These are phyloP conservation scores for Phortica variegata DNA, from an alignment of 1,140 invertebrate genomes.

Conservation along the genomic window DNA sequence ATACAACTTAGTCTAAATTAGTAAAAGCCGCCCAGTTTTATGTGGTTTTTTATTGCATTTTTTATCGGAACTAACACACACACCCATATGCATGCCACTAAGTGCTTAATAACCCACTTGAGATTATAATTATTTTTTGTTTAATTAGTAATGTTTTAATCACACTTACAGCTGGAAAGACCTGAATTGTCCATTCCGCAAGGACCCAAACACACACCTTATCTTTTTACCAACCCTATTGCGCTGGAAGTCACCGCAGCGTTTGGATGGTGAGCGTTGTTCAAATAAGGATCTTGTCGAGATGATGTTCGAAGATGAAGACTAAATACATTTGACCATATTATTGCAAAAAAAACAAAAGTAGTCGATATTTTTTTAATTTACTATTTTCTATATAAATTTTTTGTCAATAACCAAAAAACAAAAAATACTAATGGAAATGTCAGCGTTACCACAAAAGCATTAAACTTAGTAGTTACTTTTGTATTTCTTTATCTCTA, in stretches of 20 bases:
- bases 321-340: constrained; percentile 32
- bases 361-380: not conserved
- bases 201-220: constrained; percentile 65
- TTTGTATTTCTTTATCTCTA: constrained; percentile 99
- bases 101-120: too few relatives aligned
- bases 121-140: too few relatives aligned
- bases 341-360: not conserved
- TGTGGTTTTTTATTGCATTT: too few relatives aligned
- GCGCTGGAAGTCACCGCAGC: constrained; percentile 71
- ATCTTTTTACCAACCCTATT: constrained; percentile 73
- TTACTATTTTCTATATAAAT: not conserved
- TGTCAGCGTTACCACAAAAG: too few relatives aligned
- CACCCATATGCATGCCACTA: too few relatives aligned
- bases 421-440: constrained; percentile 17
- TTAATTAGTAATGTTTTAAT: too few relatives aligned
- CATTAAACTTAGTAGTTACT: constrained; percentile 77
- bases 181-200: constrained; percentile 71
- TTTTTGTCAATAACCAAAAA: constrained; percentile 1
- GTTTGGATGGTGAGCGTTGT: constrained; percentile 70
- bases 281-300: constrained; percentile 66
- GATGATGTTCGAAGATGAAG: constrained; percentile 55
- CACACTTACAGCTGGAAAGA: constrained; percentile 74
- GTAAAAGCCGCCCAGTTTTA: too few relatives aligned
- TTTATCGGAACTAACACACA: too few relatives aligned
- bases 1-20: too few relatives aligned